Base-by-base conservation (phyloP, 2,797 vertebrate genomes). In the Mormyrus hasselquistii region DNA sequence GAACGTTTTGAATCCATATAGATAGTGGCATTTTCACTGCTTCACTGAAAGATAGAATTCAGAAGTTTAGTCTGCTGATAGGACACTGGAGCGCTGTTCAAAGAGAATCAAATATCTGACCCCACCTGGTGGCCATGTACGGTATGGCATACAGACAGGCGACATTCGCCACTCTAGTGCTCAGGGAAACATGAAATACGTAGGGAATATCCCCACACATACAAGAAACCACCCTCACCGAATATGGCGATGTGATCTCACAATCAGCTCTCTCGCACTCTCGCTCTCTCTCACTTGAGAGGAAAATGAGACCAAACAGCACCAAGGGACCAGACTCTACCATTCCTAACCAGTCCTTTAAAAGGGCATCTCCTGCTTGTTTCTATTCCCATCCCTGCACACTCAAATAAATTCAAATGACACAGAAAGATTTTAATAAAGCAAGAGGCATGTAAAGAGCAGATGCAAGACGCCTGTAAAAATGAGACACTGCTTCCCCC, bases 241-340 rank as follows among this genome's bases (percentile, higher is more conserved):
- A 89, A 89, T 22, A n/a, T 44, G n/a, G 12, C 62, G 29, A 89
- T 85, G 22, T 50, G 19, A 65, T 85, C 79, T 89, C 76, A 85
- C 55, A 55, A 55, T 65, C 79, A 50, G 38, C 38, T 79, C 69
- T 7, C 62, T 59, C 57, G 8, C 53, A 0, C 16, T 19, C 22
- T 25, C 22, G 29, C 62, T 2, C 59, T 65, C 9, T 1, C 22
- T 38, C 69, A 41, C 4, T 38, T 7, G 73, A 44, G 14, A 79
- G 73, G 73, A 79, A 41, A 44, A 38, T 19, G 34, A 79, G 38
- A 8, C 73, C 38, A 41, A 41, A 16, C 34, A 3, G 16, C 73
- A 44, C 16, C 73, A 79, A 44, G 38, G 16, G 38, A 44, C 38
- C 38, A 8, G 2, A 5, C 16, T 38, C 14, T 8, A 19, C 73